Conservation (phyloP, 2,888 invertebrate genomes). For the Drosophila niveifrons region DNA sequence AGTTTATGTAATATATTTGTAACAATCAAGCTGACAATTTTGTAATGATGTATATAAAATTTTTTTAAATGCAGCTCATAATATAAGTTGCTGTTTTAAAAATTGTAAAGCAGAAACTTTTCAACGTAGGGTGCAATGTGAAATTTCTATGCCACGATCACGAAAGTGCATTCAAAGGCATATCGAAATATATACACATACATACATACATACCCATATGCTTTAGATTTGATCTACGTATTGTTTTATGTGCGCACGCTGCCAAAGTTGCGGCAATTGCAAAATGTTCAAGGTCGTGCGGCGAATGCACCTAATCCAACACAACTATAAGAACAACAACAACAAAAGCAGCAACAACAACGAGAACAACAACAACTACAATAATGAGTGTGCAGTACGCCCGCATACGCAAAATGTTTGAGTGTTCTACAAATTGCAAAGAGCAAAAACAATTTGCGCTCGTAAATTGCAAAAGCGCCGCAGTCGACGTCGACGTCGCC, state of each 20-base stretch:
- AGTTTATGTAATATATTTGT: no score
- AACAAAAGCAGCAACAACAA: constrained; percentile 21
- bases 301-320: constrained; percentile 68
- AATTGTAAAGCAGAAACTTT: not conserved
- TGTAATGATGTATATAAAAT: no score
- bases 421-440: constrained; percentile 68
- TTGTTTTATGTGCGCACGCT: constrained; percentile 66
- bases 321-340: constrained; percentile 43
- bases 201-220: constrained; percentile 1
- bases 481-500: constrained; percentile 39
- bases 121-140: constrained; percentile 21
- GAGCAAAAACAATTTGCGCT: constrained; percentile 63
- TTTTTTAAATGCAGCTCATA: no score
- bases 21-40: no score
- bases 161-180: constrained; percentile 30
- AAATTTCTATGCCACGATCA: constrained; percentile 50
- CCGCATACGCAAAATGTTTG: constrained; percentile 76
- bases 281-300: constrained; percentile 72
- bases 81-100: no score
- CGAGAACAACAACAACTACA: constrained; percentile 14
- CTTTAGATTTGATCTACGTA: not conserved
- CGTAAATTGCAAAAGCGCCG: constrained; percentile 80
- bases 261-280: constrained; percentile 66
- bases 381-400: constrained; percentile 38
- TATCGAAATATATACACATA: not conserved